These are phyloP conservation scores for Sandelia bainsii DNA, from an alignment of 2,797 vertebrate species.

Conservation along the genomic window DNA sequence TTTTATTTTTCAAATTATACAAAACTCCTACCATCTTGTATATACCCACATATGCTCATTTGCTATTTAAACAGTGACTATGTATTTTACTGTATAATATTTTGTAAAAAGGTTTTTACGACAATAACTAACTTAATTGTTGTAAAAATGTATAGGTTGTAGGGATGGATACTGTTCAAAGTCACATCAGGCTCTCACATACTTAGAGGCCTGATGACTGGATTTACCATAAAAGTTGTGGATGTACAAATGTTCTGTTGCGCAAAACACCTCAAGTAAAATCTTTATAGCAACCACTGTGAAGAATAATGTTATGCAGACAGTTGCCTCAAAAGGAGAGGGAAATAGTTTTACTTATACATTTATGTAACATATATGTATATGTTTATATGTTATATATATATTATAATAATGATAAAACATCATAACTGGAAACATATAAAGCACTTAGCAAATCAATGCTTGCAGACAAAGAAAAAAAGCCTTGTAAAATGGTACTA, in stretches of 20 bases:
- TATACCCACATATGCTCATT: conserved; percentile 44
- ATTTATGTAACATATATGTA: not conserved
- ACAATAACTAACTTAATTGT: conserved; percentile 38
- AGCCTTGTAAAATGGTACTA: not conserved
- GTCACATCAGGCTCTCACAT: conserved; percentile 4
- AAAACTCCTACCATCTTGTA: conserved; percentile 52
- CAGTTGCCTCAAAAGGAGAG: not conserved
- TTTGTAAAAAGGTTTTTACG: conserved; percentile 51
- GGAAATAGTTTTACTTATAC: not conserved
- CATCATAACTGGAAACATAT: not conserved
- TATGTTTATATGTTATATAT: no score
- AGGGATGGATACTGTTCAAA: conserved; percentile 2
- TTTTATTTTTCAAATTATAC: conserved; percentile 54
- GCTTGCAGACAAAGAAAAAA: not conserved
- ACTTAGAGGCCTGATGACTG: conserved; percentile 8
- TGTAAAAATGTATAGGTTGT: conserved; percentile 19
- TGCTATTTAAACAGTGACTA: conserved; percentile 60
- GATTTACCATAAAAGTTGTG: not conserved
- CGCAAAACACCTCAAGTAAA: conserved; percentile 52
- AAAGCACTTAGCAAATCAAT: not conserved
- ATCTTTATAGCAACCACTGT: conserved; percentile 41
- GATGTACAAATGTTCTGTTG: conserved; percentile 31
- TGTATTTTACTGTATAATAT: conserved; percentile 66
- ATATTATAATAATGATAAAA: not conserved
- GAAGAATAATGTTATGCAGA: conserved; percentile 12